Evolutionary conservation across 2,797 vertebrate species (phyloP), one percentile per base, ranked within the genome.

Genomic region (Tauraco hartlaubi): DNA sequence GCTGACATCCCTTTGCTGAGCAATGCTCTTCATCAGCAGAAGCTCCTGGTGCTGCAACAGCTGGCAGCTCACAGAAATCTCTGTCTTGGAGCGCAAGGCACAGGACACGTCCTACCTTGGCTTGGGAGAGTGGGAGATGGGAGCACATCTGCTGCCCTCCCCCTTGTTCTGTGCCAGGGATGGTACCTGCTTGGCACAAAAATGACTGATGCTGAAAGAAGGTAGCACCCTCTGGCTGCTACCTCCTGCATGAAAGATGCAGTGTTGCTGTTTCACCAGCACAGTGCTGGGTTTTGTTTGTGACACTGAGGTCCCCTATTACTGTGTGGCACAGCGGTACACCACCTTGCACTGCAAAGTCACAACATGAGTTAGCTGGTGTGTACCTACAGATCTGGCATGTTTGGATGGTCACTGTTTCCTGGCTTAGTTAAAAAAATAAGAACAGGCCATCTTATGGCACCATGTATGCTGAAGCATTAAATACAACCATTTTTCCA

Each of bases 401-500:
- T 74, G 62, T 84, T 91, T 84, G 41, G 66, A 49, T 83, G 69
- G 86, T 94, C 74, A 55, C 16, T 88, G 18, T 75, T 97, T 81
- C 44, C 28, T 92, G 44, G 74, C 83, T 63, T 61, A n/a, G 6
- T 79, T 94, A 23, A 81, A 49, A 89, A 94, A 95, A 71, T 66
- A 87, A 72, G 79, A 87, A 94, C 86, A 91, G 33, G 35, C 68
- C 76, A 35, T 95, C 77, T 58, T 94, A 72, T 19, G 68, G 78
- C 13, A 62, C 29, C 1, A 1, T 54, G 48, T 71, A 73, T 66
- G 67, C 82, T 94, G 92, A 94, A 88, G 73, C 16, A 41, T 90
- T 94, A 93, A 94, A 92, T 88, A 37, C 39, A 92, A 23, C 52
- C 6, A 43, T 63, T 96, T 95, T 73, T 25, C 56, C 68, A 69